These are phyloP conservation scores for Lepus timidus DNA, from an alignment of 2,113 vertebrate species.

Conservation along the genomic window DNA sequence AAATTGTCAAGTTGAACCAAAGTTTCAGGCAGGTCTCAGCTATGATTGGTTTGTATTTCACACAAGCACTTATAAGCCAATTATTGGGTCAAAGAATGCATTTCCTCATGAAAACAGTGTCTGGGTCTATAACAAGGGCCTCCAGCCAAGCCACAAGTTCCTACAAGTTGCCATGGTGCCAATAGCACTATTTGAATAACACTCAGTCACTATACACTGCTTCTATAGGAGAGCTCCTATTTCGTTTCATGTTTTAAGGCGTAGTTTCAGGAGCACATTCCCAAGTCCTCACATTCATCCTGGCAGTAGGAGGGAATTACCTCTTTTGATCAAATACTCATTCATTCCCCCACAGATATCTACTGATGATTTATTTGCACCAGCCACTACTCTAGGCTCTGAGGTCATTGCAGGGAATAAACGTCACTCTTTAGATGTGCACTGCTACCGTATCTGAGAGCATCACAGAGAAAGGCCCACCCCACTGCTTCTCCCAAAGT, in stretches of 20 bases:
- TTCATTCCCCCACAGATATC: background rate
- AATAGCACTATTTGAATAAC: background rate
- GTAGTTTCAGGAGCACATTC: background rate
- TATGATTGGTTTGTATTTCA: background rate
- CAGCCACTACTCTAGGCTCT: background rate
- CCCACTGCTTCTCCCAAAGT: background rate
- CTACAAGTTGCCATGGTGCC: background rate
- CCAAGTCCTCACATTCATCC: background rate
- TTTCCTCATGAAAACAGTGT: conserved; percentile 25
- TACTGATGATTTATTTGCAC: background rate
- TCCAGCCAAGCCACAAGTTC: background rate
- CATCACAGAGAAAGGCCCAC: background rate
- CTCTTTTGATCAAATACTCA: background rate
- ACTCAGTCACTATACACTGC: background rate
- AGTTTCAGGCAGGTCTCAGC: conserved; percentile 38
- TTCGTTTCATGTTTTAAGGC: background rate
- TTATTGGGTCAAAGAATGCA: conserved; percentile 1
- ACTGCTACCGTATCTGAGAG: background rate
- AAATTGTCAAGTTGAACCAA: background rate
- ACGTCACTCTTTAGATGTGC: background rate
- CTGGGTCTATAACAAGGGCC: background rate
- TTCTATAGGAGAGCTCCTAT: background rate
- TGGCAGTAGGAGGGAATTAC: background rate
- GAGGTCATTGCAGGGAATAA: background rate
- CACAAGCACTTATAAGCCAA: background rate